Evolutionary conservation across 2,888 invertebrate genomes (phyloP), one percentile per base, ranked within the genome.

Genomic region (Lasioglossum calceatum): DNA sequence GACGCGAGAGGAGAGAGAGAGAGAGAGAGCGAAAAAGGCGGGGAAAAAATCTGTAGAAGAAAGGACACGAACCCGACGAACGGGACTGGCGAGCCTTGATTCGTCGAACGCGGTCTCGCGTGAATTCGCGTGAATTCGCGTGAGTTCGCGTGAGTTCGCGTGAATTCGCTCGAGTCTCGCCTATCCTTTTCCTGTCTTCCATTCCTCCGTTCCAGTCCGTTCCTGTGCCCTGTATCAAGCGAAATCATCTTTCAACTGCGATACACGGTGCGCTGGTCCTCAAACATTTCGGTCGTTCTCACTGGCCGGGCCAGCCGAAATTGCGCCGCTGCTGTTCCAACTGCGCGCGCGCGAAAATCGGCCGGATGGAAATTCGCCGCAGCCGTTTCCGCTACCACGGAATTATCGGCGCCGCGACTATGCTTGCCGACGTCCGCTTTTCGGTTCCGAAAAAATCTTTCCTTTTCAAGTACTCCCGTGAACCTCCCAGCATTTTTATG

Each of bases 231-330:
- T 39, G 75, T 47, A 50, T 54, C 47, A 76, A 77, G 58, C 71
- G 76, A 82, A 77, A 86, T 85, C 85, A 77, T 86, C 85, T 79
- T 85, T 67, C 73, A 61, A 39, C 54, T 75, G 76, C 32, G 71
- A 47, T 72, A 44, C 81, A 76, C 76, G 81, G 58, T 27, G 36
- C 44, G 32, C 76, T 64, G 76, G 32, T 72, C 71, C 16, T 77
- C 77, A 80, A 77, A 85, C 74, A 77, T 50, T 83, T 79, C 36
- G 36, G 58, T 32, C 72, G 67, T 78, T 73, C 78, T 23, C 47
- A 14, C 19, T 19, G n/a, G n/a, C 47, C 32, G 7, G 36, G 47
- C 47, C 32, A 7, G 27, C 36, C 47, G 79, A 74, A 77, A 84
- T 73, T 71, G 58, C 72, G 23, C 3, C 36, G 36, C 64, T 5